Evolutionary conservation across 2,797 vertebrate species (phyloP).

Genomic region (Cuniculus paca): DNA sequence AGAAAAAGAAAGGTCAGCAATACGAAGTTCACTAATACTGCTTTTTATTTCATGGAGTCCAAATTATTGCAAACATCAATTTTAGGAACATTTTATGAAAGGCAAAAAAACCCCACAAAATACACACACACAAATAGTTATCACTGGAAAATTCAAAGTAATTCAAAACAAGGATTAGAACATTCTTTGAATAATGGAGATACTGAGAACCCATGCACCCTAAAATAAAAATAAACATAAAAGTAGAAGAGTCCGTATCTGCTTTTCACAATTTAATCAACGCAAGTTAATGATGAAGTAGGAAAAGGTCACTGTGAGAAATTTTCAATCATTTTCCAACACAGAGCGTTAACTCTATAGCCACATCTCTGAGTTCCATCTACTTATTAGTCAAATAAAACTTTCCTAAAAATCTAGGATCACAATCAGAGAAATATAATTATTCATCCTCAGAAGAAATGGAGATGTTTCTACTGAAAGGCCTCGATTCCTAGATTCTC

Average conservation of each 20-base stretch:
- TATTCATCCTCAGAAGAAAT: conserved; percentile 58
- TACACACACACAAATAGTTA: background rate
- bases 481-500: conserved; percentile 37
- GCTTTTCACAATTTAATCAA: background rate
- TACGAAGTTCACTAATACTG: conserved; percentile 46
- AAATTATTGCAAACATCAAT: conserved; percentile 55
- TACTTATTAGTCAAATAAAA: conserved; percentile 14
- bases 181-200: background rate
- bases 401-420: conserved; percentile 20
- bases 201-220: background rate
- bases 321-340: background rate
- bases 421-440: background rate
- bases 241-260: background rate
- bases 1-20: conserved; percentile 63
- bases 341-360: background rate
- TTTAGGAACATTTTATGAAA: conserved; percentile 69
- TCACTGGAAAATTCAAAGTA: background rate
- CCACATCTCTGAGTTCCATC: background rate
- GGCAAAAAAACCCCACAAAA: conserved; percentile 63
- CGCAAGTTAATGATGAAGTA: background rate
- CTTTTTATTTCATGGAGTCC: conserved; percentile 75
- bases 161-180: conserved; percentile 38
- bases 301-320: background rate
- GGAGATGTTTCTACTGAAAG: background rate
- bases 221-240: conserved; percentile 27